These are phyloP conservation scores for Sapajus apella DNA, from an alignment of 2,113 vertebrate genomes.

Conservation along the genomic window DNA sequence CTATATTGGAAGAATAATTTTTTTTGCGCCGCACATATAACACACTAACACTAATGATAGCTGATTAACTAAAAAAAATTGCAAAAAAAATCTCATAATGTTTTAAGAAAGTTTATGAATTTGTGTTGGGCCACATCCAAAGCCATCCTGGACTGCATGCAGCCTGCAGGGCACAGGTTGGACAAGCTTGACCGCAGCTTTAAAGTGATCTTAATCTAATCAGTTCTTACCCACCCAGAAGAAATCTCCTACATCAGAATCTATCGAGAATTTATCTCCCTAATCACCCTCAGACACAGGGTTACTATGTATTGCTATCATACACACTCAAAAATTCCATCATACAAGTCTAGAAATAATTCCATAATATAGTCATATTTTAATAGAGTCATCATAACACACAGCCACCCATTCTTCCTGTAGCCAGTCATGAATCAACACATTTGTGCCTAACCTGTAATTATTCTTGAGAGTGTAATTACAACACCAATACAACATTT, in stretches of 20 bases:
- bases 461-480: background rate
- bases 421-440: background rate
- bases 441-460: background rate
- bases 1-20: too few species aligned
- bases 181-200: background rate
- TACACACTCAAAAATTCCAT: background rate
- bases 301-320: background rate
- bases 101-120: too few species aligned
- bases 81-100: too few species aligned
- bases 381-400: background rate
- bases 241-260: background rate
- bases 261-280: background rate
- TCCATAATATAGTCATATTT: background rate
- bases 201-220: slow-evolving; percentile 3
- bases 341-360: background rate
- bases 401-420: background rate
- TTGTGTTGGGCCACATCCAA: too few species aligned
- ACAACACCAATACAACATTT: background rate
- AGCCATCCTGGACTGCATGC: too few species aligned
- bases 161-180: too few species aligned
- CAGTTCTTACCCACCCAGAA: background rate
- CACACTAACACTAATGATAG: too few species aligned
- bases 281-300: background rate
- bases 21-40: too few species aligned
- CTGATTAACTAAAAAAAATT: too few species aligned